Evolutionary conservation across 2,113 vertebrate species (phyloP).

Genomic region (Siphamia tubifer): DNA sequence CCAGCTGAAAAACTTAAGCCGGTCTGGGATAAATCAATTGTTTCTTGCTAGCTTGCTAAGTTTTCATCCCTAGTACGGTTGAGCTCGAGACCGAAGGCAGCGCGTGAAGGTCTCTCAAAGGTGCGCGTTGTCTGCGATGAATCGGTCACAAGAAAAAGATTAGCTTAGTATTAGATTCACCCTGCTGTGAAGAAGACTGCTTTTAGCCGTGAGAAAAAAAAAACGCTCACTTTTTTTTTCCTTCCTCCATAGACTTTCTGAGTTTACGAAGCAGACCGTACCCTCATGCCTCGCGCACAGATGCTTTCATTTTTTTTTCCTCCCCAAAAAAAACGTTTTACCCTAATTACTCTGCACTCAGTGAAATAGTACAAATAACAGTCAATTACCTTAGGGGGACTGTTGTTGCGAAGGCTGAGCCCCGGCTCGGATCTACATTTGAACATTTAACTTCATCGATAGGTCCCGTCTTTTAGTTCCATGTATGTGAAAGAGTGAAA

Average conservation of each 20-base stretch:
- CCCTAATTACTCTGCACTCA: conserved; percentile 33
- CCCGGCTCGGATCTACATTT: conserved; percentile 52
- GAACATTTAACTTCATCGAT: conserved; percentile 58
- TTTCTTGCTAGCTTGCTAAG: background rate
- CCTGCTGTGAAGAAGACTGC: conserved; percentile 17
- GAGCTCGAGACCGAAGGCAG: background rate
- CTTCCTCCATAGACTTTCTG: conserved; percentile 51
- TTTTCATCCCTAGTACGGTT: conserved; percentile 33
- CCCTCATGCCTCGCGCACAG: conserved; percentile 19
- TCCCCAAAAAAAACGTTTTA: background rate
- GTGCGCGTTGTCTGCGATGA: conserved; percentile 39
- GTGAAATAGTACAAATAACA: conserved; percentile 11
- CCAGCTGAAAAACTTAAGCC: background rate
- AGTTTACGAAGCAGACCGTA: conserved; percentile 9
- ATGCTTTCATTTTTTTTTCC: conserved; percentile 30
- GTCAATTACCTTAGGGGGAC: conserved; percentile 68
- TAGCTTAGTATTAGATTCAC: conserved; percentile 34
- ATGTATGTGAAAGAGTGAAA: conserved; percentile 59
- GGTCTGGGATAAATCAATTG: background rate
- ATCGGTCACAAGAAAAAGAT: conserved; percentile 61
- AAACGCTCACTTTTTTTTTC: background rate
- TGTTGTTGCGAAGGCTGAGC: conserved; percentile 41
- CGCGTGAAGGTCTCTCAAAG: conserved; percentile 39
- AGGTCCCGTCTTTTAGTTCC: conserved; percentile 65
- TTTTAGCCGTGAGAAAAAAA: background rate